Conservation (phyloP, 2,888 invertebrate species). For the Eubasilissa splendida region DNA sequence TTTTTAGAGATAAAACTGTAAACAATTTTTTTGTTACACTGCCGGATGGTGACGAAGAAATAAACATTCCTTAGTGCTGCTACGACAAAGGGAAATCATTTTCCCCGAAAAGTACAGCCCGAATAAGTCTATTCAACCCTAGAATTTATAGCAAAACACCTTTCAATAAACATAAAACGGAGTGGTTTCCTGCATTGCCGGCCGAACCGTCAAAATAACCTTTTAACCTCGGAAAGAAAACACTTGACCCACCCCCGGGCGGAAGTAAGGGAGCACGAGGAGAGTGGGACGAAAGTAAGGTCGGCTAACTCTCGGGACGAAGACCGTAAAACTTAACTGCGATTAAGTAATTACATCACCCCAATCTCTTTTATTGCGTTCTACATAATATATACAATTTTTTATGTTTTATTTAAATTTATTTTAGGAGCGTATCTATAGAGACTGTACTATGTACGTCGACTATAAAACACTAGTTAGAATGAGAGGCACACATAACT, state of each 20-base stretch:
- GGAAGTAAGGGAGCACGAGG: neutral
- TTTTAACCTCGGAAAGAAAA: conserved; percentile 26
- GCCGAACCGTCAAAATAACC: conserved; percentile 10
- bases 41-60: too few species aligned
- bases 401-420: too few species aligned
- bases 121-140: neutral
- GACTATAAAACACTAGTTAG: too few species aligned
- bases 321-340: conserved; percentile 15
- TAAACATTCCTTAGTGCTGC: too few species aligned
- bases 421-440: too few species aligned
- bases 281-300: conserved; percentile 5
- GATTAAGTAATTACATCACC: conserved; percentile 26
- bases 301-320: conserved; percentile 20
- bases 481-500: too few species aligned
- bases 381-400: too few species aligned
- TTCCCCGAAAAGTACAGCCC: neutral
- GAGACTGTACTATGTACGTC: too few species aligned
- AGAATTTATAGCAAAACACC: conserved; percentile 2
- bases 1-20: too few species aligned
- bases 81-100: too few species aligned
- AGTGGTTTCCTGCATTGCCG: conserved; percentile 7
- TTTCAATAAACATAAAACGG: conserved; percentile 8
- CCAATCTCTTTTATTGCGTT: conserved; percentile 3
- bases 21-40: too few species aligned
- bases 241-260: conserved; percentile 6